These are phyloP conservation scores for Ptiloglossa arizonensis DNA, from an alignment of 1,140 invertebrate genomes.

Conservation along the genomic window DNA sequence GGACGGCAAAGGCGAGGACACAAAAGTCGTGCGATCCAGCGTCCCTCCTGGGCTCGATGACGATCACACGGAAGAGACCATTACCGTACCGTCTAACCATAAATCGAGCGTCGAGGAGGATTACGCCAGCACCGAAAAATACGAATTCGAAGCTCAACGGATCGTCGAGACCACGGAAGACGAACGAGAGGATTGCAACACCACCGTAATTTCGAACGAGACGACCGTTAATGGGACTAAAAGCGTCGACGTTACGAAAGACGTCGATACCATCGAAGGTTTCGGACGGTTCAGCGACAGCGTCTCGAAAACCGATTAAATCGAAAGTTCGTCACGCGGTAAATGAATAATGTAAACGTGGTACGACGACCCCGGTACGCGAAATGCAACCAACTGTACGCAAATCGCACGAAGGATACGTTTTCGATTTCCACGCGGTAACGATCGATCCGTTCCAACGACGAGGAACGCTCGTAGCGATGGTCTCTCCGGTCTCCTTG, in stretches of 20 bases:
- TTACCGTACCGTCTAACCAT: slow-evolving; percentile 39
- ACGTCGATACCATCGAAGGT: slow-evolving; percentile 64
- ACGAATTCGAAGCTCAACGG: slow-evolving; percentile 50
- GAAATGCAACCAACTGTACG: no score
- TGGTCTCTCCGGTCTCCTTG: not conserved
- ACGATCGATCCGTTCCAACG: not conserved
- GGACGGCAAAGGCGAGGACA: slow-evolving; percentile 18
- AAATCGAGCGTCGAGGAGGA: slow-evolving; percentile 52
- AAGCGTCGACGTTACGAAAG: slow-evolving; percentile 18
- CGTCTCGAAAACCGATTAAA: slow-evolving; percentile 30
- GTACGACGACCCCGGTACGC: no score
- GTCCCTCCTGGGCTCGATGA: not conserved
- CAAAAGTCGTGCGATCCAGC: not conserved
- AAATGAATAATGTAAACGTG: no score
- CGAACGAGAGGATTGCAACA: slow-evolving; percentile 20
- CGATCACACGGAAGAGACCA: slow-evolving; percentile 12
- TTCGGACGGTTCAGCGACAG: slow-evolving; percentile 69
- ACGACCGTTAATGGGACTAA: not conserved
- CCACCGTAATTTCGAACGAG: not conserved
- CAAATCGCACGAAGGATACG: no score
- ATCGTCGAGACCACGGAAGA: slow-evolving; percentile 34
- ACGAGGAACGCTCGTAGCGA: not conserved
- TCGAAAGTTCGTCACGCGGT: no score
- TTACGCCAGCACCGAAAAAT: slow-evolving; percentile 51
- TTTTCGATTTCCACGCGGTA: not conserved